phyloP scores from a whole-genome alignment of 2,113 vertebrate genomes.

The Podarcis muralis region DNA sequence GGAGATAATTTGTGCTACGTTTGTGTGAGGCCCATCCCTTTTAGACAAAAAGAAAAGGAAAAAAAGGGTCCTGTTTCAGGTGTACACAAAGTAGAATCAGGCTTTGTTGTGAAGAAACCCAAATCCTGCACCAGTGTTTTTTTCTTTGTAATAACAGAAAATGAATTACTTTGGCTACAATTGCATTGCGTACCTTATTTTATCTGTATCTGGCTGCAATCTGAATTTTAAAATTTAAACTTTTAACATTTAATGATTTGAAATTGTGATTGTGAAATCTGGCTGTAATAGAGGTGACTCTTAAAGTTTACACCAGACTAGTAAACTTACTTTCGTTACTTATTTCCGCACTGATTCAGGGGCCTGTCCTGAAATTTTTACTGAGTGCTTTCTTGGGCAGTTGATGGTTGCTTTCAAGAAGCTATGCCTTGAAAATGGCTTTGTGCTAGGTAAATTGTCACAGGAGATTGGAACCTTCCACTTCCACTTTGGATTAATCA shows the following conservation, averaged over 20 bases:
- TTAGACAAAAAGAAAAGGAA: neutral
- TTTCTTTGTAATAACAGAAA: neutral
- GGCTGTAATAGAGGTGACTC: neutral
- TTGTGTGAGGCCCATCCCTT: neutral
- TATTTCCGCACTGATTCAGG: neutral
- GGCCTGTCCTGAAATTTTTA: neutral
- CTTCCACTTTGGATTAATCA: neutral
- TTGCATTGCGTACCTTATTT: neutral
- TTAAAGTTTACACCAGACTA: neutral
- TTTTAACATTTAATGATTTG: neutral
- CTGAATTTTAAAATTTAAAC: neutral
- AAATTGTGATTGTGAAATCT: neutral
- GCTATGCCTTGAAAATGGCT: neutral
- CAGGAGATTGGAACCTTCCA: neutral
- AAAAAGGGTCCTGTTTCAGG: neutral
- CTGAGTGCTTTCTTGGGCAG: neutral
- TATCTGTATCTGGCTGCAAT: neutral
- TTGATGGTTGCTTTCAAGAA: neutral
- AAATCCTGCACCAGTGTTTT: neutral
- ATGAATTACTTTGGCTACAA: neutral
- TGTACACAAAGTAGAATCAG: neutral
- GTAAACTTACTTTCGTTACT: neutral
- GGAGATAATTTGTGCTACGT: fast-evolving
- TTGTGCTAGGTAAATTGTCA: neutral
- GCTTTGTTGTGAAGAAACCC: neutral